phyloP scores from a whole-genome alignment of 2,888 invertebrate species.

The Eledona agricola region DNA sequence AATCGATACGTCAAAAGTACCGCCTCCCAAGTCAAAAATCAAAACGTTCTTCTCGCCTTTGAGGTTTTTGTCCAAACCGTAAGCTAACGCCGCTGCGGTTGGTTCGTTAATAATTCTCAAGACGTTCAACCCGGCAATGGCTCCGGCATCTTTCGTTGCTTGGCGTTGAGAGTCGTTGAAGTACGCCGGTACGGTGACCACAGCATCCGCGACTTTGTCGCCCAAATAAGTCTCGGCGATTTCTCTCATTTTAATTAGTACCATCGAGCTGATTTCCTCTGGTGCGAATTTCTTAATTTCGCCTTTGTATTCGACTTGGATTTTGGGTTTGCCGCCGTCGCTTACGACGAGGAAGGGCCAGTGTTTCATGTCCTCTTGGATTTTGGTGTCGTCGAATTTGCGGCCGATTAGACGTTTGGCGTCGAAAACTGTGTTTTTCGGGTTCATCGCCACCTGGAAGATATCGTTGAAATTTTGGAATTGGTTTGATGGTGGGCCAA shows the following conservation, averaged over 20 bases:
- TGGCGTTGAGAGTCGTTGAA: constrained; percentile 85
- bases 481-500: constrained; percentile 10
- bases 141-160: constrained; percentile 90
- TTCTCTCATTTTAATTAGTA: constrained; percentile 85
- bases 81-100: constrained; percentile 87
- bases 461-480: constrained; percentile 13
- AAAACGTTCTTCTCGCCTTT: constrained; percentile 78
- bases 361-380: constrained; percentile 83
- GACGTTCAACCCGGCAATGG: constrained; percentile 85
- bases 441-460: constrained; percentile 35
- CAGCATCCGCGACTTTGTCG: constrained; percentile 75
- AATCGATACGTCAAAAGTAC: constrained; percentile 93
- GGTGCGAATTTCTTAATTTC: constrained; percentile 80
- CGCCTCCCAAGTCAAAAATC: constrained; percentile 83
- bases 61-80: constrained; percentile 80
- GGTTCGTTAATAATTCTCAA: constrained; percentile 91
- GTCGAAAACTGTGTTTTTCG: constrained; percentile 59
- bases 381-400: constrained; percentile 77
- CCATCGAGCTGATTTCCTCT: constrained; percentile 88
- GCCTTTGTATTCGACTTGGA: constrained; percentile 77
- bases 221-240: constrained; percentile 79
- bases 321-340: constrained; percentile 77
- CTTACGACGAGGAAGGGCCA: constrained; percentile 82
- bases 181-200: constrained; percentile 85
- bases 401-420: constrained; percentile 87